These are phyloP conservation scores for Tinea trinotella DNA, from an alignment of 2,888 invertebrate genomes.

Conservation along the genomic window DNA sequence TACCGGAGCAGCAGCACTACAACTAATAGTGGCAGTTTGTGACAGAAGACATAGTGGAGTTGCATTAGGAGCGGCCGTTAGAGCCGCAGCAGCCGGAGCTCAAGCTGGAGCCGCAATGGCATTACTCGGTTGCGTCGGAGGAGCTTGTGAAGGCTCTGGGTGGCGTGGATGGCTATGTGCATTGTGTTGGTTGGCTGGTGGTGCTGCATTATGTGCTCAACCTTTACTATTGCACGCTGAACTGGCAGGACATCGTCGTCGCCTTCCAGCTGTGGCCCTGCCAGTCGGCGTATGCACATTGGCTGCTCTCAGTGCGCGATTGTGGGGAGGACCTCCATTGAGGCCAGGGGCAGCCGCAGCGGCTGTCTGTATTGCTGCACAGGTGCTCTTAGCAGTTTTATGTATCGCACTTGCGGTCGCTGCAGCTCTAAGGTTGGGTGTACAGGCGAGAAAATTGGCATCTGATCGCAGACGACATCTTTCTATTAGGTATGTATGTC, in stretches of 20 bases:
- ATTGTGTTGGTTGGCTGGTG: conserved; percentile 76
- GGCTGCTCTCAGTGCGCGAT: conserved; percentile 76
- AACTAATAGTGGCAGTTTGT: conserved; percentile 43
- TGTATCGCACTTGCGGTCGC: conserved; percentile 79
- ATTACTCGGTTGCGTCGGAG: conserved; percentile 45
- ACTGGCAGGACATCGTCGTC: conserved; percentile 74
- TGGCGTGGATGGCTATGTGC: conserved; percentile 76
- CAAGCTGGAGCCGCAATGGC: conserved; percentile 53
- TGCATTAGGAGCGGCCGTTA: conserved; percentile 43
- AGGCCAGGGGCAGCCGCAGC: conserved; percentile 71
- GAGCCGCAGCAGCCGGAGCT: conserved; percentile 51
- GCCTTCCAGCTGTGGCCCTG: conserved; percentile 77
- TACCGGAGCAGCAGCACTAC: conserved; percentile 47
- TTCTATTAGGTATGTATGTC: conserved; percentile 65
- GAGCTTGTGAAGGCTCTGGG: background rate
- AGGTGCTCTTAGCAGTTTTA: conserved; percentile 76
- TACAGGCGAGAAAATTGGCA: conserved; percentile 73
- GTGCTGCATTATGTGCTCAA: conserved; percentile 80
- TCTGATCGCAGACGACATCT: conserved; percentile 69
- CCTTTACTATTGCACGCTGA: conserved; percentile 80
- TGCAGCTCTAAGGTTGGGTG: conserved; percentile 74
- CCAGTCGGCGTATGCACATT: conserved; percentile 80
- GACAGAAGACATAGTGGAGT: conserved; percentile 31
- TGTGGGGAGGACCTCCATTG: conserved; percentile 75
- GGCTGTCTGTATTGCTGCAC: conserved; percentile 77